phyloP scores from a whole-genome alignment of 2,113 vertebrate genomes.

The Pterocles burchelli region DNA sequence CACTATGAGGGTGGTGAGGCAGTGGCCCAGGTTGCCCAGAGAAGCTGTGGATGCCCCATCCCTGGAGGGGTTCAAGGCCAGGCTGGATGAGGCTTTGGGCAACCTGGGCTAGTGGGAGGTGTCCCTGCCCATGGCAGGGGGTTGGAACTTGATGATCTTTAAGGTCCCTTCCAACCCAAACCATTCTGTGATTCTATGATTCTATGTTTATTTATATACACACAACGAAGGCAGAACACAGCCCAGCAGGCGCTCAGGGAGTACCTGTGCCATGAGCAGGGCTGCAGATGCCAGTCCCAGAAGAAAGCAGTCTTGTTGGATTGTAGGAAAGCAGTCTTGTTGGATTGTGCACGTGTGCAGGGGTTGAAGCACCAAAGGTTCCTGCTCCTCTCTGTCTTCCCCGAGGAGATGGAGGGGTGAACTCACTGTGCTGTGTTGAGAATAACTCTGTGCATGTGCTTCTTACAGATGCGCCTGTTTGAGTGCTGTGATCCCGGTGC shows the following conservation, averaged over 20 bases:
- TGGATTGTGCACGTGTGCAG: fast-evolving
- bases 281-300: background rate
- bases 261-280: background rate
- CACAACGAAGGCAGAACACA: fast-evolving
- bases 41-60: too few relatives aligned
- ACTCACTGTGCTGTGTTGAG: background rate
- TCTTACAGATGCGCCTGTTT: background rate
- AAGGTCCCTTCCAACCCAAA: too few relatives aligned
- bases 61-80: too few relatives aligned
- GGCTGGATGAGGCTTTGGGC: too few relatives aligned
- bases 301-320: background rate
- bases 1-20: too few relatives aligned
- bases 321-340: background rate
- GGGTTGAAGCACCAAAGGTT: background rate
- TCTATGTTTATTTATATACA: too few relatives aligned
- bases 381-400: background rate
- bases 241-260: background rate
- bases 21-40: too few relatives aligned
- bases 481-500: background rate
- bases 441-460: background rate
- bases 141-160: too few relatives aligned
- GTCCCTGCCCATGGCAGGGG: too few relatives aligned
- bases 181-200: too few relatives aligned
- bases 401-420: background rate
- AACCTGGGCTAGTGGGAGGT: too few relatives aligned